Evolutionary conservation across 2,797 vertebrate genomes (phyloP), one percentile per base, ranked within the genome.

Genomic region (Arremon aurantiirostris): DNA sequence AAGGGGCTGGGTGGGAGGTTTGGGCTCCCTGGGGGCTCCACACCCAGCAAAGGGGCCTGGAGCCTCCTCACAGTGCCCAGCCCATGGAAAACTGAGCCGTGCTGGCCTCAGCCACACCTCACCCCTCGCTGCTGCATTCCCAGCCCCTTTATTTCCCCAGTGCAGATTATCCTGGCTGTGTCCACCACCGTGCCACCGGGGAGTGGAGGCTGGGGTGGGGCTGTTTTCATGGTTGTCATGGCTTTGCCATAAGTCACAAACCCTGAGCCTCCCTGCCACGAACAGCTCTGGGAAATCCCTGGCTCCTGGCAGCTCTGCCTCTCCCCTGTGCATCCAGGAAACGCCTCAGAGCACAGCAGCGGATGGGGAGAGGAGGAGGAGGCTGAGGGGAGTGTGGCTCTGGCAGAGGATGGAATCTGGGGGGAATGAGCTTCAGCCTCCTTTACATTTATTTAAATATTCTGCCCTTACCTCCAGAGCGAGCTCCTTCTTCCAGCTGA

Each of bases 381-480:
- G 72, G 60, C 34, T 32, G 7, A 1, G 2, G 42, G 28, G 35
- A 47, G 17, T 0, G 26, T 26, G 14, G 56, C 60, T 35, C 3
- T 19, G 64, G 77, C 15, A 19, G 14, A 30, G 65, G 66, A 63
- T 14, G 59, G 64, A 37, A 60, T 66, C 6, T 11, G 13, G 26
- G 30, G n/a, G 35, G 44, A 4, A 42, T 35, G 28, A 73, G 46
- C 87, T 82, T 24, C 56, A 12, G 19, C n/a, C 75, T 92, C 81
- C 81, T 92, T 81, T 85, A 61, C 86, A 66, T 86, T 70, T 28
- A 83, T 93, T 81, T 94, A 72, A 94, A 91, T 72, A 61, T 41
- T 60, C 52, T 47, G 47, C 26, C 47, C 66, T 68, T 20, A 92
- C 53, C 82, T 81, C 79, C 76, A 69, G 76, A 92, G 79, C 89